Evolutionary conservation across 2,113 vertebrate genomes (phyloP).

Genomic region (Phaetusa simplex): DNA sequence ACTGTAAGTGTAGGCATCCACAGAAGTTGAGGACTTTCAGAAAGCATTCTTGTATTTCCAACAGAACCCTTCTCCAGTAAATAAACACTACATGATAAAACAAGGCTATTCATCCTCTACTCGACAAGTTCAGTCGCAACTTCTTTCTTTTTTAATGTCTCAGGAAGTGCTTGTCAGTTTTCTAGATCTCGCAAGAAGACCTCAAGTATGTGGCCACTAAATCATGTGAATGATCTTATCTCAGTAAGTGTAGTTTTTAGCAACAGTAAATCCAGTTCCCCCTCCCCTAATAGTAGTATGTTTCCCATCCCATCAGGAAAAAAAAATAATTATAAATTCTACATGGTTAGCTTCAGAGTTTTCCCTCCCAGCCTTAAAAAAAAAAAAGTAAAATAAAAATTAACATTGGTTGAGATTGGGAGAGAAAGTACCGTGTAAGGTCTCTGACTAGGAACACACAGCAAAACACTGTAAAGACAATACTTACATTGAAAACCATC

Average conservation of each 20-base stretch:
- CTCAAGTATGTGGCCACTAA: not conserved
- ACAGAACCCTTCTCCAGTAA: not conserved
- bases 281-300: not conserved
- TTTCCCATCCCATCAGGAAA: not conserved
- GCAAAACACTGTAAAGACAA: not conserved
- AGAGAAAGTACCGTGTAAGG: not conserved
- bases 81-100: not conserved
- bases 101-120: not conserved
- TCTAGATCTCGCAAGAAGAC: not conserved
- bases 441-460: not conserved
- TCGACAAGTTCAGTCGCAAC: not conserved
- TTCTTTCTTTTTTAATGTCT: not conserved
- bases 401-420: not conserved
- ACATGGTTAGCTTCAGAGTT: not conserved
- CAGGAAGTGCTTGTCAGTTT: not conserved
- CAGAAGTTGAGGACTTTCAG: not conserved
- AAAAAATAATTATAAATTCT: not conserved
- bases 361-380: not conserved
- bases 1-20: not conserved
- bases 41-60: not conserved
- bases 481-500: slow-evolving; percentile 80
- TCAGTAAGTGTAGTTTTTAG: not conserved
- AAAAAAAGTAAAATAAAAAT: not conserved
- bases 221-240: not conserved
- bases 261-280: not conserved